phyloP scores from a whole-genome alignment of 2,797 vertebrate species.

The Dryobates pubescens region DNA sequence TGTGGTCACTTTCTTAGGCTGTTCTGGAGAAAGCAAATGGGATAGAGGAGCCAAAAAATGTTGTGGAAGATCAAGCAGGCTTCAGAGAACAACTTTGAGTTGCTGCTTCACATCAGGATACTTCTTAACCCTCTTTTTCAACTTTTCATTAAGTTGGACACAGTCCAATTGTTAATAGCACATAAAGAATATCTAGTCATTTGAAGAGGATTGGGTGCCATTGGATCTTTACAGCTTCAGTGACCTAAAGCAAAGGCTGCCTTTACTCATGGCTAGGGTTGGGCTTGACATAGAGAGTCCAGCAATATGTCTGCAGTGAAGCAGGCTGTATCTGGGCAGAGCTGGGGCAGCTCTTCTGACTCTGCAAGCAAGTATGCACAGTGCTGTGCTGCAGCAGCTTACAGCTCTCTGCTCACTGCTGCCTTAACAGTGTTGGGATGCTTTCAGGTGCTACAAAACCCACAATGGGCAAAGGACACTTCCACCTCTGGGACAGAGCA shows the following conservation, averaged over 20 bases:
- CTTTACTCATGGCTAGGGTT: neutral
- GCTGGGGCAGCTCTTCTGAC: neutral
- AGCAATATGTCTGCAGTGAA: neutral
- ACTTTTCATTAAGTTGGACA: neutral
- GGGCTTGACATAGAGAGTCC: accelerated
- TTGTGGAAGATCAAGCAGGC: neutral
- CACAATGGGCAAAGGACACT: neutral
- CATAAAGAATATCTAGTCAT: neutral
- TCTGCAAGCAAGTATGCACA: neutral
- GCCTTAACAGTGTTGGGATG: neutral
- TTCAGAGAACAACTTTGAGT: conserved; percentile 26
- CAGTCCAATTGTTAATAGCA: neutral
- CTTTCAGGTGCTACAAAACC: neutral
- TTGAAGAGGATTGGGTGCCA: neutral
- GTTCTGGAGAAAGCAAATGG: neutral
- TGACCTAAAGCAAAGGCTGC: neutral
- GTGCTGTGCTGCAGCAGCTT: neutral
- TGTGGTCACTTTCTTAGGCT: neutral
- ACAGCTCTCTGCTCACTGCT: neutral
- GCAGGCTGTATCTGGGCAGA: neutral
- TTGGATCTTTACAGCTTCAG: neutral
- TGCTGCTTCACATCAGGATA: neutral
- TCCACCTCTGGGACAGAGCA: neutral
- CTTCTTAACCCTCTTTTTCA: neutral
- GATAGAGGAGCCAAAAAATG: neutral